Evolutionary conservation across 2,797 vertebrate species (phyloP), one percentile per base, ranked within the genome.

Genomic region (Crenichthys baileyi): DNA sequence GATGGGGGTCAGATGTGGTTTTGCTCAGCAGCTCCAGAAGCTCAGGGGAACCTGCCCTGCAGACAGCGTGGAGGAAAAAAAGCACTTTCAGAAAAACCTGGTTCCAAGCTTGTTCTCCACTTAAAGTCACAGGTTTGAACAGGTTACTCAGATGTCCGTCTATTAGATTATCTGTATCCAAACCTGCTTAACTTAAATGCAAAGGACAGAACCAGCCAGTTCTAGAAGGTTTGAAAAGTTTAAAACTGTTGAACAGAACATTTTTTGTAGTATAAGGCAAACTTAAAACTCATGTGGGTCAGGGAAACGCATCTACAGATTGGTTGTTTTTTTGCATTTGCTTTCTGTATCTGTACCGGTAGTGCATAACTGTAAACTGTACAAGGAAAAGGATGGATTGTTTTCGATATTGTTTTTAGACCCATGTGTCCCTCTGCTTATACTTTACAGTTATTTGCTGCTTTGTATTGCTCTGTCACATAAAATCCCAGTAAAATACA

Each of bases 1-100:
- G 61, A 94, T 92, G 92, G 92, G 89, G 94, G 94, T 94, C 94
- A 95, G 91, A 95, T 93, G 93, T 92, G 91, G 87, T 88, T 88
- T 78, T 81, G 83, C 89, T 92, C 83, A 79, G 16, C 29, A 86
- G 90, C 88, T 89, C 77, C 87, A 79, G 83, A 67, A 91, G 90
- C 88, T 92, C 88, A 77, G 85, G 86, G 90, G 87, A 92, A 79
- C 85, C 77, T 81, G 80, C 77, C 80, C 83, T 73, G 83, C 85
- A 87, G 87, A 87, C 85, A 29, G 80, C 24, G 61, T 82, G 88
- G 75, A 73, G 63, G 24, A 46, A 61, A 22, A 70, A 89, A 79
- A 85, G 83, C 31, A 78, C 78, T 85, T 63, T 83, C 55, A 85
- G 83, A 87, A 89, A 48, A 82, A 85, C 78, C 56, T 83, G 75